phyloP scores from a whole-genome alignment of 2,888 invertebrate genomes.

The Limnephilus marmoratus region DNA sequence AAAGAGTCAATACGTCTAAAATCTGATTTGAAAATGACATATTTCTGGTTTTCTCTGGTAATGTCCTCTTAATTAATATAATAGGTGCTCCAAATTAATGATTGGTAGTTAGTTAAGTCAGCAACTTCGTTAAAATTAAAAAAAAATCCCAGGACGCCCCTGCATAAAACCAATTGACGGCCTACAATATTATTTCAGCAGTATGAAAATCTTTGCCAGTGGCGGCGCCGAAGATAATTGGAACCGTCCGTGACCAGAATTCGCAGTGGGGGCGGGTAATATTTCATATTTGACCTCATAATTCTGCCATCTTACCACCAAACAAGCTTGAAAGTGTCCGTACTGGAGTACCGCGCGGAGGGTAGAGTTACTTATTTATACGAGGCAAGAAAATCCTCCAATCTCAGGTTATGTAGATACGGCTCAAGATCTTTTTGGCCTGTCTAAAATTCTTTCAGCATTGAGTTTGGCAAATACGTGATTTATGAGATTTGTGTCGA shows the following conservation, averaged over 20 bases:
- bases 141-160: not conserved
- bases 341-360: not conserved
- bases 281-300: slow-evolving; percentile 50
- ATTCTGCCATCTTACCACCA: slow-evolving; percentile 19
- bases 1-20: no score
- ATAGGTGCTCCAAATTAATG: no score
- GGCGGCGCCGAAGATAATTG: slow-evolving; percentile 59
- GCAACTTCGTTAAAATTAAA: not conserved
- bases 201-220: slow-evolving; percentile 59
- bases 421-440: not conserved
- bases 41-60: no score
- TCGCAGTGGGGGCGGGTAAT: slow-evolving; percentile 33
- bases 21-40: no score
- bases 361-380: not conserved
- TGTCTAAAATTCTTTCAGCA: not conserved
- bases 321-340: not conserved
- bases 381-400: not conserved
- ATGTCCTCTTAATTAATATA: no score
- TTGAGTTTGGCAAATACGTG: not conserved
- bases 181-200: slow-evolving; percentile 47
- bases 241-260: slow-evolving; percentile 63
- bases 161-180: slow-evolving; percentile 41
- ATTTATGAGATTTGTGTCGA: not conserved
- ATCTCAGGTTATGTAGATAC: not conserved
- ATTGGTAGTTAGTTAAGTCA: not conserved